A percentile compares a stretch with the other conserved stretches of the same genome.
Evolutionary conservation across 30 jellyfish, hydroid and myxozoan species (phyloP).

Genomic region (Turritopsis dohrnii): DNA sequence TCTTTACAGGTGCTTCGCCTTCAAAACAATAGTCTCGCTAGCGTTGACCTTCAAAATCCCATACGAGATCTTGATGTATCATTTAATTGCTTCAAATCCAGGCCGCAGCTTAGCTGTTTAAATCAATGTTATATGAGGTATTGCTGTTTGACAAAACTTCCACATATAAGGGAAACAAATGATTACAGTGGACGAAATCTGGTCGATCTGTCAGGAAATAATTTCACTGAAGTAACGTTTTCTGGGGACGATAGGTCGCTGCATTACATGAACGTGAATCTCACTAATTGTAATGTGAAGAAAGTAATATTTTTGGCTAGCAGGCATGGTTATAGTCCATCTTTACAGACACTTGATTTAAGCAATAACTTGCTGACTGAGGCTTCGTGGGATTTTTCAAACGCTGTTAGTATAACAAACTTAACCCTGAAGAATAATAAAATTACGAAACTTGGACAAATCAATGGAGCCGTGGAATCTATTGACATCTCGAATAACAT

Average conservation of each 20-base stretch:
- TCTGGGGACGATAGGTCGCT: neutral
- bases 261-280: neutral
- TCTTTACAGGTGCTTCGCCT: neutral
- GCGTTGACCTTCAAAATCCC: neutral
- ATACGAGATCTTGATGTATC: neutral
- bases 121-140: neutral
- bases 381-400: neutral
- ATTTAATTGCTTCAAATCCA: neutral
- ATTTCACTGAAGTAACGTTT: neutral
- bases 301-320: neutral
- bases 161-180: neutral
- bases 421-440: neutral
- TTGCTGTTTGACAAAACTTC: neutral
- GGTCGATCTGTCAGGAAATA: neutral
- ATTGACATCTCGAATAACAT: neutral
- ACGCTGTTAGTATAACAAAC: neutral
- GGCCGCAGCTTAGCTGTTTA: neutral
- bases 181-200: neutral
- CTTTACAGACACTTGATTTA: neutral
- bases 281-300: neutral
- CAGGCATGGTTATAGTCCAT: neutral
- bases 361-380: neutral
- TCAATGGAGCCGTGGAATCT: neutral
- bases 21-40: neutral
- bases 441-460: neutral